phyloP scores from a whole-genome alignment of 2,113 vertebrate genomes.

The Poicephalus gulielmi region DNA sequence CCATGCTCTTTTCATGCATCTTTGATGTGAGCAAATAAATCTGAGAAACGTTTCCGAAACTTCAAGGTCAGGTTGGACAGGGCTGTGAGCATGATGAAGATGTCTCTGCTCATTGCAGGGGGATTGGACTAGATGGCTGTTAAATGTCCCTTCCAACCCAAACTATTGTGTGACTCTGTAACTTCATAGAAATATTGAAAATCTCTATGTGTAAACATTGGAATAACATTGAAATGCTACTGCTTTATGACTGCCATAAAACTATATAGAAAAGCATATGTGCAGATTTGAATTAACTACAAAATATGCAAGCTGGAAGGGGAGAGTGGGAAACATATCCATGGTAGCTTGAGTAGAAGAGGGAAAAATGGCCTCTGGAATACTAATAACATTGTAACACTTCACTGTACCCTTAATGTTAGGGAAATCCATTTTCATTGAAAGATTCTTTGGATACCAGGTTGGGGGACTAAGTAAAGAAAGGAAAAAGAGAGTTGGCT shows the following conservation, averaged over 20 bases:
- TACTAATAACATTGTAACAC: not conserved
- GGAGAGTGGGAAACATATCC: not conserved
- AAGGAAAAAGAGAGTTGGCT: not conserved
- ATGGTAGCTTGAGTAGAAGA: not conserved
- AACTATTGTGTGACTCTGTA: not conserved
- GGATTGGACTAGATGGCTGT: not conserved
- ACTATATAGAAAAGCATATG: not conserved
- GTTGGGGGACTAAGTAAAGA: not conserved
- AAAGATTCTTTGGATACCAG: not conserved
- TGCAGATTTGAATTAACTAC: not conserved
- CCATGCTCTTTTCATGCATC: rapidly evolving
- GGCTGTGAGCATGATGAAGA: not conserved
- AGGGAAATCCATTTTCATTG: not conserved
- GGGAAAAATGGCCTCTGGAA: not conserved
- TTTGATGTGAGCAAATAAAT: not conserved
- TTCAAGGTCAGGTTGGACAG: not conserved
- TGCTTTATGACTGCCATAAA: not conserved
- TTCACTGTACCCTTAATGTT: not conserved
- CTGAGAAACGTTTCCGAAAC: not conserved
- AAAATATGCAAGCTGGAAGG: not conserved
- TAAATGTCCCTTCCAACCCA: not conserved
- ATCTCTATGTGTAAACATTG: not conserved
- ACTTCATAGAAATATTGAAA: not conserved
- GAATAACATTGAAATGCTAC: not conserved
- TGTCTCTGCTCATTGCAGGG: not conserved